These are phyloP conservation scores for Mormyrops attenuatus DNA, from an alignment of 2,797 vertebrate species.

Conservation along the genomic window DNA sequence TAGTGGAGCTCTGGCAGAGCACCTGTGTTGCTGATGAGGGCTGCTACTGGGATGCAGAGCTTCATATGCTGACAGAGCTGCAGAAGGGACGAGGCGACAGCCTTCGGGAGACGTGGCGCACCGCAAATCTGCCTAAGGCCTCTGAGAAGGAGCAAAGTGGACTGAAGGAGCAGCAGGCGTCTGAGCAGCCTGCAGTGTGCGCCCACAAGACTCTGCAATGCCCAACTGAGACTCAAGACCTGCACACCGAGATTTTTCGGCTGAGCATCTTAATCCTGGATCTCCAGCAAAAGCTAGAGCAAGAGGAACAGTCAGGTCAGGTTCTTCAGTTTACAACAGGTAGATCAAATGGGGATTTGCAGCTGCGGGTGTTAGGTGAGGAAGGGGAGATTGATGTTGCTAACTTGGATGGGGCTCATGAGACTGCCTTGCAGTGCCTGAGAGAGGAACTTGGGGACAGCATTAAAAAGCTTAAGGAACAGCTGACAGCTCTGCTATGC, in stretches of 20 bases:
- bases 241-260: conserved; percentile 56
- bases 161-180: conserved; percentile 51
- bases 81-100: conserved; percentile 53
- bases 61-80: conserved; percentile 55
- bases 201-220: conserved; percentile 56
- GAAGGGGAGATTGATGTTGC: conserved; percentile 37
- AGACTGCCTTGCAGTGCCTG: conserved; percentile 43
- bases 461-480: conserved; percentile 32
- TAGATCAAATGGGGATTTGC: conserved; percentile 38
- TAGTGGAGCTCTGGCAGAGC: conserved; percentile 27
- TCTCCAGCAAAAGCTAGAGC: conserved; percentile 51
- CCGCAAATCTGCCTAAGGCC: conserved; percentile 46
- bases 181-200: conserved; percentile 54
- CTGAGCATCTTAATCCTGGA: conserved; percentile 48
- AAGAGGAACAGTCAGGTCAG: conserved; percentile 42
- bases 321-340: conserved; percentile 43
- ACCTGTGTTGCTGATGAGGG: conserved; percentile 19
- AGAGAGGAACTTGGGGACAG: conserved; percentile 36
- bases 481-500: conserved; percentile 25
- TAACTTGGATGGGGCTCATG: conserved; percentile 36
- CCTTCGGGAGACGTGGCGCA: conserved; percentile 38
- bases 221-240: conserved; percentile 65
- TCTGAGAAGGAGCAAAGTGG: conserved; percentile 54
- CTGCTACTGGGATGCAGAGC: conserved; percentile 27
- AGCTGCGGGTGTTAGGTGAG: conserved; percentile 45